Conservation (phyloP, 2,113 vertebrate genomes). For the Anser brachyrhynchus region DNA sequence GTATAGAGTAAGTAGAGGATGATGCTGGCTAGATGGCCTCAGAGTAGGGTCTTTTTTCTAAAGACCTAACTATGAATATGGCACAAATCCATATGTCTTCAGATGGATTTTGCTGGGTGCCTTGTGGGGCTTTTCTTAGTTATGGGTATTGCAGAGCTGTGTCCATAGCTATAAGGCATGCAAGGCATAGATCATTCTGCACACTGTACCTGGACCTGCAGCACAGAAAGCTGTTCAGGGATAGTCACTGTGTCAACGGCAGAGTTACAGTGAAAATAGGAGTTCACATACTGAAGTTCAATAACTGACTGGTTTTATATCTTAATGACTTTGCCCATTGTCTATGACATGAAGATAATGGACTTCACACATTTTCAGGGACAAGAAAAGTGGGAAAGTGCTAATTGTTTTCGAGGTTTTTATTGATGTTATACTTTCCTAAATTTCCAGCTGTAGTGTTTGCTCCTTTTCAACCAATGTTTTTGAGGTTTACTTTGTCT, state of each 20-base stretch:
- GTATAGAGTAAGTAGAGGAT: neutral
- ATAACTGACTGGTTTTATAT: neutral
- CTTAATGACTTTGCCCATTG: neutral
- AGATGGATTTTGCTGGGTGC: neutral
- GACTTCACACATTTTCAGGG: neutral
- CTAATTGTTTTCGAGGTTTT: constrained; percentile 22
- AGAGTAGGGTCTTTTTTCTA: neutral
- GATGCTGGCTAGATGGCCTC: neutral
- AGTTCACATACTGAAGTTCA: neutral
- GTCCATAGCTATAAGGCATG: rapidly evolving
- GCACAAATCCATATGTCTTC: neutral
- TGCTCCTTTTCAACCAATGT: neutral
- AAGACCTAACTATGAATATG: neutral
- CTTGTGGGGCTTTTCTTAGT: neutral
- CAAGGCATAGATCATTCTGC: neutral
- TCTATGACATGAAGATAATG: neutral
- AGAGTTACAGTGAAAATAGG: neutral
- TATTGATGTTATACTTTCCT: neutral
- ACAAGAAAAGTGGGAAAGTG: neutral
- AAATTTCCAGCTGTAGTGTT: constrained; percentile 1
- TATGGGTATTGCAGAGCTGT: neutral
- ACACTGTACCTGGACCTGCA: neutral
- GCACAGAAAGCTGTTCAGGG: neutral
- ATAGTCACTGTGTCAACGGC: neutral
- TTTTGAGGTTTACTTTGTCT: constrained; percentile 28